phyloP scores from a whole-genome alignment of 2,113 vertebrate genomes.

The Platysteira castanea region DNA sequence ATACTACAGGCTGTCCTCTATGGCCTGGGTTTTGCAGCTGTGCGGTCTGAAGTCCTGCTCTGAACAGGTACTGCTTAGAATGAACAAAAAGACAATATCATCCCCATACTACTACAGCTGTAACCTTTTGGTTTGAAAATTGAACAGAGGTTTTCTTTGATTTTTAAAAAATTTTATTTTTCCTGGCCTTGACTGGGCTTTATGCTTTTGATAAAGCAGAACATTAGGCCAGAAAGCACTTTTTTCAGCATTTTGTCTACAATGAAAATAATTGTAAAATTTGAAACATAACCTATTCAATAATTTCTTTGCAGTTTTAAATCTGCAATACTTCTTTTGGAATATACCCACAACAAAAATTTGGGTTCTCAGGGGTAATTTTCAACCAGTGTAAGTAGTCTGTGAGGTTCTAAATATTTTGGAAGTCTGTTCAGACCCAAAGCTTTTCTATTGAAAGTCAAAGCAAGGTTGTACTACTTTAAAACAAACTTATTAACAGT shows the following conservation, averaged over 20 bases:
- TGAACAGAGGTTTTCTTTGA: rapidly evolving
- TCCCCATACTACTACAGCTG: background rate
- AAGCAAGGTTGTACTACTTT: background rate
- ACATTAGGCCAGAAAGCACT: background rate
- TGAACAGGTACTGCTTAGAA: background rate
- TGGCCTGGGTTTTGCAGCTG: background rate
- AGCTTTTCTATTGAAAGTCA: background rate
- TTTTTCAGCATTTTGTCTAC: background rate
- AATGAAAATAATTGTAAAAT: background rate
- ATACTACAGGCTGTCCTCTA: background rate
- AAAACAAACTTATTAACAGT: background rate
- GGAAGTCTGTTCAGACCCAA: background rate
- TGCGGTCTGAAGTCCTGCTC: background rate
- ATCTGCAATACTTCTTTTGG: background rate
- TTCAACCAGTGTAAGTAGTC: background rate
- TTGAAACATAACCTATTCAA: background rate
- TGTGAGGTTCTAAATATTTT: background rate
- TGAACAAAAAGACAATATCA: background rate
- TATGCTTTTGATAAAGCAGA: background rate
- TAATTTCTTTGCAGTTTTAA: background rate
- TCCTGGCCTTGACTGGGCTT: background rate
- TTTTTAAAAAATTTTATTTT: background rate
- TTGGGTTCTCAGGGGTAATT: background rate
- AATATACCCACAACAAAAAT: background rate
- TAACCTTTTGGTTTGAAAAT: background rate